Evolutionary conservation across 2,113 vertebrate species (phyloP).

Genomic region (Brevimyrus niger): DNA sequence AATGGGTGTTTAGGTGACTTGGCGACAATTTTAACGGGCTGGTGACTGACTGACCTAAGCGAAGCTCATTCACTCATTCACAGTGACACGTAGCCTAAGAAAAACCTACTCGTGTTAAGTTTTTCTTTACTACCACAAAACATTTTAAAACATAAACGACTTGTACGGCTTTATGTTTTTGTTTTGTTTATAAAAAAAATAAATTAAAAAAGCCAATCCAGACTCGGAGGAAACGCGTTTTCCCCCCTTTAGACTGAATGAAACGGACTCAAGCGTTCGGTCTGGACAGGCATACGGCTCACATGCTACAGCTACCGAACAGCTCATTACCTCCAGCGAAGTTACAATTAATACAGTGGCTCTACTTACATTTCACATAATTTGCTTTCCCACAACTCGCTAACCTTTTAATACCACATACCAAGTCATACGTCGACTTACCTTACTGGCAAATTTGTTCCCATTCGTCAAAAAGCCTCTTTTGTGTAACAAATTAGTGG

Average conservation of each 20-base stretch:
- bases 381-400: neutral
- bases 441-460: slow-evolving; percentile 40
- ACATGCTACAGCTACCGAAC: neutral
- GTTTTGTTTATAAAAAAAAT: neutral
- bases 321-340: neutral
- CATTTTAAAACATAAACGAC: neutral
- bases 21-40: neutral
- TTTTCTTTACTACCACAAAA: neutral
- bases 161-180: neutral
- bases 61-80: neutral
- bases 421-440: slow-evolving; percentile 24
- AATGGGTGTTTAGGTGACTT: neutral
- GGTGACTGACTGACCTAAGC: neutral
- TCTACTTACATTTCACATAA: neutral
- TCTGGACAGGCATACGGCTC: neutral
- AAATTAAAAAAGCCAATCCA: neutral
- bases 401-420: neutral
- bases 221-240: neutral
- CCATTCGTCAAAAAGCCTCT: slow-evolving; percentile 39
- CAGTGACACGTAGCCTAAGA: neutral
- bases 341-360: neutral
- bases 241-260: neutral
- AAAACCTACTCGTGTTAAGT: neutral
- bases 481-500: slow-evolving; percentile 49
- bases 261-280: neutral